Percentiles rank a stretch among this genome's conserved stretches.
These are phyloP conservation scores for Troides aeacus DNA, from an alignment of 2,888 invertebrate genomes.

Conservation along the genomic window DNA sequence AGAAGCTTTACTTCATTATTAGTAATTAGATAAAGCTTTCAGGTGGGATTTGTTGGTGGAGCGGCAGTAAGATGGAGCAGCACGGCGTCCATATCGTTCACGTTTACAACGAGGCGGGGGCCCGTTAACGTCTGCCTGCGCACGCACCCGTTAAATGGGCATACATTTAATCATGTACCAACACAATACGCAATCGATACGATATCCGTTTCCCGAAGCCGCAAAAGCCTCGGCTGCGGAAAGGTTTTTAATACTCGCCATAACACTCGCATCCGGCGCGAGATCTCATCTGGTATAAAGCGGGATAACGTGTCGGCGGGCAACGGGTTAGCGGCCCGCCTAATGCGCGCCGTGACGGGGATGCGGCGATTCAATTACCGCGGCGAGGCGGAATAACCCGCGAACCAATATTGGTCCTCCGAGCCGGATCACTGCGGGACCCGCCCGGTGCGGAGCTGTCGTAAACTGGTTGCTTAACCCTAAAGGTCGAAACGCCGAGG, in stretches of 20 bases:
- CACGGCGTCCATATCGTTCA: no score
- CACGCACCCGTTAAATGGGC: no score
- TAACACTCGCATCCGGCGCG: neutral
- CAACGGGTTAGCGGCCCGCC: slow-evolving; percentile 24
- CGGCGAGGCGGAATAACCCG: slow-evolving; percentile 33
- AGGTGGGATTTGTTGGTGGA: no score
- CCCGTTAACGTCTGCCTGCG: no score
- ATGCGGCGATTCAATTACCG: slow-evolving; percentile 45
- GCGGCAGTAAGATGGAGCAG: no score
- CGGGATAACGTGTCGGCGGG: neutral
- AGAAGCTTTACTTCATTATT: no score
- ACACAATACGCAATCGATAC: no score
- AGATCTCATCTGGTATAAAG: no score
- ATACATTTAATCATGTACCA: no score
- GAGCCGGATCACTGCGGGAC: slow-evolving; percentile 35
- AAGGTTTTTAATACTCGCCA: neutral
- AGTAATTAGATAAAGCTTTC: no score
- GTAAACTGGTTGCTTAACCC: slow-evolving; percentile 50
- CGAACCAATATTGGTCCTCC: slow-evolving; percentile 37
- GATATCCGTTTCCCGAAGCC: no score
- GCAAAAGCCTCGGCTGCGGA: neutral
- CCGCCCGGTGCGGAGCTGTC: slow-evolving; percentile 37
- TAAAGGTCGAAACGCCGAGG: slow-evolving; percentile 36
- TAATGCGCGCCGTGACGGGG: slow-evolving; percentile 31
- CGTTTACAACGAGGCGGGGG: no score